A percentile compares a stretch with the other conserved stretches of the same genome.
phyloP scores from a whole-genome alignment of 2,888 invertebrate species.

The Dynastes hyllus region DNA sequence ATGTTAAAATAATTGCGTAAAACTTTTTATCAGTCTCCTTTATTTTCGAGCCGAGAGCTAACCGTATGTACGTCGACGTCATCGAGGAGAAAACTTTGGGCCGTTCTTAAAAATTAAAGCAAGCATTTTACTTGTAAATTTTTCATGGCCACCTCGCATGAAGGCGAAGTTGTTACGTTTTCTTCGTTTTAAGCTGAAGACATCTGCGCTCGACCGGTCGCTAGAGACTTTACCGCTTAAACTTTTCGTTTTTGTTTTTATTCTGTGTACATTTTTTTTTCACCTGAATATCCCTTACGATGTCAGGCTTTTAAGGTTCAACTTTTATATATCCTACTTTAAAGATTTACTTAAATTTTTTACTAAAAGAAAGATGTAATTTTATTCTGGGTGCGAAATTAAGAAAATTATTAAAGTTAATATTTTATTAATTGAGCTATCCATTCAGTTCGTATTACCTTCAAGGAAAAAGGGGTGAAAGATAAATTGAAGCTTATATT shows the following conservation, averaged over 20 bases:
- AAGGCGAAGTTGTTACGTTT: conserved; percentile 1
- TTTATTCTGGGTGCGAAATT: too few relatives aligned
- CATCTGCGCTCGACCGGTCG: neutral
- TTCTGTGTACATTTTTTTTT: neutral
- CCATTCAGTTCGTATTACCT: too few relatives aligned
- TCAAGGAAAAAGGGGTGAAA: too few relatives aligned
- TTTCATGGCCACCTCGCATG: conserved; percentile 10
- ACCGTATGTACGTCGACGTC: conserved; percentile 9
- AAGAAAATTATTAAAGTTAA: too few relatives aligned
- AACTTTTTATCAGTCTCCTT: conserved; percentile 11
- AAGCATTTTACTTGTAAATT: conserved; percentile 35
- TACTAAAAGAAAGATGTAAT: too few relatives aligned
- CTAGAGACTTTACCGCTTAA: neutral
- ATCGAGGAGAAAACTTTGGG: conserved; percentile 9
- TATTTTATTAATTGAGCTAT: too few relatives aligned
- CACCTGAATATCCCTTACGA: neutral
- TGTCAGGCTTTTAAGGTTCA: neutral
- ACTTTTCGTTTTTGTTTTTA: conserved; percentile 7
- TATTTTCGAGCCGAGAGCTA: conserved; percentile 15
- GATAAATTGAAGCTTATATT: too few relatives aligned
- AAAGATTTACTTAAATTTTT: too few relatives aligned
- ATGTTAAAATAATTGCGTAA: neutral
- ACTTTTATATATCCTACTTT: neutral
- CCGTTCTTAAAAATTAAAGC: conserved; percentile 31
- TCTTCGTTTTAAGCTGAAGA: neutral